Percentiles rank a stretch among this genome's conserved stretches.
phyloP scores from a whole-genome alignment of 2,113 vertebrate genomes.

The Pelmatolapia mariae region DNA sequence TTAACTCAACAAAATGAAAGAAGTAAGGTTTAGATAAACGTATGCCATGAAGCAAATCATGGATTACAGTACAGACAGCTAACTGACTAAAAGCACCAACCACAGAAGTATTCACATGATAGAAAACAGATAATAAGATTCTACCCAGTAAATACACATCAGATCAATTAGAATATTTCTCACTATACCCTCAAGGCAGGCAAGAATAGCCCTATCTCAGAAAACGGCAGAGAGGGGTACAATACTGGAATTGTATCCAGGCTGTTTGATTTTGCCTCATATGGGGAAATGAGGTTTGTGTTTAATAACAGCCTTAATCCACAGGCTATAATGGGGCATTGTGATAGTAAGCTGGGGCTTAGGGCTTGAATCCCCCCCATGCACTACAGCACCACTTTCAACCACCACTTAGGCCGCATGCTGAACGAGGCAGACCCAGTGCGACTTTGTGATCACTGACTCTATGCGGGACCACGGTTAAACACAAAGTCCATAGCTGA shows the following conservation, averaged over 20 bases:
- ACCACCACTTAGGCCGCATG: neutral
- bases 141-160: neutral
- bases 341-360: slow-evolving; percentile 47
- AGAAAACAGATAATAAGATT: neutral
- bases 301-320: slow-evolving; percentile 44
- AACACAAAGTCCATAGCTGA: neutral
- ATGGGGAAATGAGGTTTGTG: slow-evolving; percentile 26
- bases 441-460: neutral
- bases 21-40: neutral
- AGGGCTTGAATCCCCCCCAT: neutral
- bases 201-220: neutral
- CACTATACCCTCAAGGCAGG: neutral
- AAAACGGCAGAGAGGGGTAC: neutral
- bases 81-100: neutral
- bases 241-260: neutral
- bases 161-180: neutral
- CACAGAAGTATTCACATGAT: neutral
- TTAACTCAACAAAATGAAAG: neutral
- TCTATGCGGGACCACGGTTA: neutral
- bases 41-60: neutral
- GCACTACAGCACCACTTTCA: neutral
- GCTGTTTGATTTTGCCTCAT: slow-evolving; percentile 27
- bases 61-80: neutral
- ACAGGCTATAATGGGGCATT: slow-evolving; percentile 23
- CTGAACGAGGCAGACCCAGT: neutral